Evolutionary conservation across 1,140 invertebrate genomes (phyloP), one percentile per base, ranked within the genome.

Genomic region (Apis florea): DNA sequence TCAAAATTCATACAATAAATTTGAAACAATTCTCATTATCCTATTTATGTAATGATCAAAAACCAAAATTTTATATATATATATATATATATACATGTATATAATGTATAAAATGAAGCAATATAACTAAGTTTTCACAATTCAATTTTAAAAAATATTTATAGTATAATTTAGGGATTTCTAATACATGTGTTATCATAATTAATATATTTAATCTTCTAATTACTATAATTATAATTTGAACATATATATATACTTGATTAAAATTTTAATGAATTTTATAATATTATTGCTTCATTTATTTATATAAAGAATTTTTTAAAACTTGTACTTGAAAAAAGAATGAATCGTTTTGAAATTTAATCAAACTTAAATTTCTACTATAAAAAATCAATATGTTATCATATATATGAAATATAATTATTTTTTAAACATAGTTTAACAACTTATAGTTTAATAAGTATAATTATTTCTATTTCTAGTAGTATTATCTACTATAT

Each of bases 391-490:
- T 19, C 11, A 58, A 51, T 13, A 19, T 66, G 15, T 80, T 80
- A 26, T 31, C 49, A 72, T 26, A 66, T n/a, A 8, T 31, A 19
- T 31, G 19, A 80, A 26, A 53, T 67, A 74, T 64, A 67, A 21
- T 79, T 51, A 71, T 6, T 79, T 51, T 66, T 47, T 10, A 4
- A 64, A 53, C 0, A 40, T 54, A 67, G n/a, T n/a, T n/a, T n/a
- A 68, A 68, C n/a, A 58, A 49, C 59, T 69, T 2, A 69, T 51
- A 67, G 11, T 58, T 77, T 31, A 47, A 19, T 40, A 71, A 71
- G 26, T 64, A 59, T 58, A 56, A 69, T 11, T 77, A 19, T 49
- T 49, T 49, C 64, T 79, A 72, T 63, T 72, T 53, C 21, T 72
- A 79, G 15, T 53, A 51, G 40, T 72, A 79, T 79, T 6, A n/a